phyloP scores from a whole-genome alignment of 2,888 invertebrate genomes.

The Leptopterna dolabrata region DNA sequence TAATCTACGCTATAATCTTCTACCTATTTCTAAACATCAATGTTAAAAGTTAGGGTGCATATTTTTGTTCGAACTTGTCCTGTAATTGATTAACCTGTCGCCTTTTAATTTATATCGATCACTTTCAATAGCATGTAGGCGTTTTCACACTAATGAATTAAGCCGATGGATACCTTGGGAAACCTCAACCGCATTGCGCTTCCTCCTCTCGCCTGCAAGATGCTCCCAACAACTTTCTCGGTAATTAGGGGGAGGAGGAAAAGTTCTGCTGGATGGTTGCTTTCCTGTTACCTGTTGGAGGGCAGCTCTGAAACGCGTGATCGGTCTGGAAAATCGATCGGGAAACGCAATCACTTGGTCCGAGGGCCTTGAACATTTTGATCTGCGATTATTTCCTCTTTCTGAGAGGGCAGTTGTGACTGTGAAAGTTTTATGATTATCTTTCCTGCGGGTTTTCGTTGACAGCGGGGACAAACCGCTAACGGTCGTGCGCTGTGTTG shows the following conservation, averaged over 20 bases:
- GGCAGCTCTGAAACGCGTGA: not conserved
- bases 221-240: not conserved
- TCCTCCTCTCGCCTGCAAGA: not conserved
- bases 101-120: too few relatives aligned
- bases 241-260: not conserved
- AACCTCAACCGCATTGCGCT: not conserved
- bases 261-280: not conserved
- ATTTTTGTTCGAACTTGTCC: too few relatives aligned
- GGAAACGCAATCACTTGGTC: not conserved
- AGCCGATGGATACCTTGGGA: not conserved
- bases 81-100: not conserved
- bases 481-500: not conserved
- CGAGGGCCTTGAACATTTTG: not conserved
- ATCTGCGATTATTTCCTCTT: not conserved
- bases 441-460: not conserved
- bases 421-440: not conserved
- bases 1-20: too few relatives aligned
- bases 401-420: not conserved
- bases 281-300: not conserved
- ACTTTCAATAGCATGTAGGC: too few relatives aligned
- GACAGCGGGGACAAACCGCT: not conserved
- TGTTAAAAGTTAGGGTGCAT: too few relatives aligned
- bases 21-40: too few relatives aligned
- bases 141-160: not conserved
- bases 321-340: not conserved